Conservation (phyloP, 1,140 invertebrate genomes). For the Subanguina moxae region DNA sequence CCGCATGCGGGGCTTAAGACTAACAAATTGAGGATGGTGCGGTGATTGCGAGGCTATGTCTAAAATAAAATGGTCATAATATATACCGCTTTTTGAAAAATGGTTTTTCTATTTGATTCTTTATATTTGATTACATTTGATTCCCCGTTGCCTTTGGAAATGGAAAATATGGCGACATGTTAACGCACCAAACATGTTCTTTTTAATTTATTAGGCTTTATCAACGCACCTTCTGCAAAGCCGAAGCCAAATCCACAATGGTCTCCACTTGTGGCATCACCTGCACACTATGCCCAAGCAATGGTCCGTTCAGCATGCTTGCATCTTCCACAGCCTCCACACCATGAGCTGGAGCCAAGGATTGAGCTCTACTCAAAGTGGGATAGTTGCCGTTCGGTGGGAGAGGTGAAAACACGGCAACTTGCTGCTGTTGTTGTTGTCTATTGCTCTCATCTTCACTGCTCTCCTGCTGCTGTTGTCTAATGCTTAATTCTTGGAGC, state of each 20-base stretch:
- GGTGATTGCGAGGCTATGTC: too few relatives aligned
- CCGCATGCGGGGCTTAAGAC: too few relatives aligned
- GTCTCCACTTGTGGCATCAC: constrained; percentile 44
- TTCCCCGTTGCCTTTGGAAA: too few relatives aligned
- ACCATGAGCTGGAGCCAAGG: constrained; percentile 18
- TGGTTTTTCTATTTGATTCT: too few relatives aligned
- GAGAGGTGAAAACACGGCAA: not conserved
- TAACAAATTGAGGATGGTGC: too few relatives aligned
- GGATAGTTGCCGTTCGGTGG: too few relatives aligned
- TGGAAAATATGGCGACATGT: too few relatives aligned
- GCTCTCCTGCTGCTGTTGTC: constrained; percentile 15
- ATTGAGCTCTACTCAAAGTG: constrained; percentile 19
- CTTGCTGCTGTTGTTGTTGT: constrained; percentile 21
- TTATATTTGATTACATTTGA: too few relatives aligned
- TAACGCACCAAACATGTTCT: too few relatives aligned
- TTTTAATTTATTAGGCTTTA: too few relatives aligned
- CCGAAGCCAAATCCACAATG: constrained; percentile 44
- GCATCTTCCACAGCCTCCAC: not conserved
- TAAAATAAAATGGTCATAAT: too few relatives aligned
- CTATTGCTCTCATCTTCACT: constrained; percentile 15
- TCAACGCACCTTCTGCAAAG: constrained; percentile 42
- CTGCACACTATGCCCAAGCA: not conserved
- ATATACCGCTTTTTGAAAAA: too few relatives aligned
- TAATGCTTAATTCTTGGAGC: constrained; percentile 20
- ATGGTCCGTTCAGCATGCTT: constrained; percentile 1